phyloP scores from a whole-genome alignment of 2,797 vertebrate genomes.

The Rhinella marina region DNA sequence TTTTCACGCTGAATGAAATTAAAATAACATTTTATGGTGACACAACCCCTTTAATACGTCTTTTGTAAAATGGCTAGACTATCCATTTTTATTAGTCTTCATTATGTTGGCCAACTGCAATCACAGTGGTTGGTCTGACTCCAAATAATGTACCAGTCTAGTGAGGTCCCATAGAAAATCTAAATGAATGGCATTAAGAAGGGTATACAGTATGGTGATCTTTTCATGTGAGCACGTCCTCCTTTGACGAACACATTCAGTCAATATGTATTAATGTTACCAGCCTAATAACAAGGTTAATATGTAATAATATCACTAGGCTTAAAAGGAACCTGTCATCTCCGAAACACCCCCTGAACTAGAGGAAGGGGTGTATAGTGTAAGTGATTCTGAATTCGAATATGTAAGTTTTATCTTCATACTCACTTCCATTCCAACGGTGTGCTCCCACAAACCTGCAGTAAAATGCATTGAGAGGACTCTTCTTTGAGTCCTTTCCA shows the following conservation, averaged over 20 bases:
- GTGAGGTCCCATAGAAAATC: not conserved
- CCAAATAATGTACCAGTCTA: not conserved
- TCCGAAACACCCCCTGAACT: too few relatives aligned
- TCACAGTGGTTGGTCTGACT: not conserved
- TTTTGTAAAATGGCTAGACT: not conserved
- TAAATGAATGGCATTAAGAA: not conserved
- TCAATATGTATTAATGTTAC: not conserved
- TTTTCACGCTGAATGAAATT: too few relatives aligned
- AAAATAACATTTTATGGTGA: too few relatives aligned
- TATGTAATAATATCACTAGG: not conserved
- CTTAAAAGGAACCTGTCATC: not conserved
- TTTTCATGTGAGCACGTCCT: not conserved
- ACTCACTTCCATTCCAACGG: too few relatives aligned
- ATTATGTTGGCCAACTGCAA: not conserved
- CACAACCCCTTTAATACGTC: not conserved
- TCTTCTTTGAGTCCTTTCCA: too few relatives aligned
- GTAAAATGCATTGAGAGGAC: too few relatives aligned
- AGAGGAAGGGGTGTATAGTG: too few relatives aligned
- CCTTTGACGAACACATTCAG: not conserved
- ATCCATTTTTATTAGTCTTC: not conserved
- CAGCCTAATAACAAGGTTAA: too few relatives aligned
- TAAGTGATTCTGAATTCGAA: too few relatives aligned
- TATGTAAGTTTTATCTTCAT: too few relatives aligned
- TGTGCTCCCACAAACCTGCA: too few relatives aligned
- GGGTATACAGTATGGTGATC: not conserved